A percentile compares a stretch with the other conserved stretches of the same genome.
Conservation (phyloP, 2,888 invertebrate genomes). For the Dyspetes luteomarginatus region DNA sequence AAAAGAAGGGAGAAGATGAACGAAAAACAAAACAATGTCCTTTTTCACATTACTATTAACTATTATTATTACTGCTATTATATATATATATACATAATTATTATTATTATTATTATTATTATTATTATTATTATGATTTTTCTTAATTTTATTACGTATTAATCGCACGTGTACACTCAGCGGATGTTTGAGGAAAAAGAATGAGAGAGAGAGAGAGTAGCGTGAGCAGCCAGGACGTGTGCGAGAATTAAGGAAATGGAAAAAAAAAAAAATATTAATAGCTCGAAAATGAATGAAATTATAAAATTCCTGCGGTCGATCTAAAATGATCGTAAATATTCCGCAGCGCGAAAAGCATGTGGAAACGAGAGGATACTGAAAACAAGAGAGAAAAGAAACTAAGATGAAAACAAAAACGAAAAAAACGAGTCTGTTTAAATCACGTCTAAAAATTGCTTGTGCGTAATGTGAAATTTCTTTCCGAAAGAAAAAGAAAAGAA, state of each 20-base stretch:
- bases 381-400: neutral
- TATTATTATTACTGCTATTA: slow-evolving; percentile 61
- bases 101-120: slow-evolving; percentile 69
- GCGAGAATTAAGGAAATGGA: slow-evolving; percentile 45
- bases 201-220: slow-evolving; percentile 56
- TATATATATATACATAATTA: slow-evolving; percentile 44
- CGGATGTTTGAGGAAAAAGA: slow-evolving; percentile 64
- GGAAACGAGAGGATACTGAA: slow-evolving; percentile 53
- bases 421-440: slow-evolving; percentile 49
- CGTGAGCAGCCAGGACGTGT: slow-evolving; percentile 43
- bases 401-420: neutral
- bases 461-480: slow-evolving; percentile 60
- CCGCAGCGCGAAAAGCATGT: slow-evolving; percentile 49
- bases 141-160: slow-evolving; percentile 65
- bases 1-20: neutral
- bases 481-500: neutral
- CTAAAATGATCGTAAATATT: slow-evolving; percentile 23
- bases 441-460: slow-evolving; percentile 59
- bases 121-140: slow-evolving; percentile 65
- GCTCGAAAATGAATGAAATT: no score
- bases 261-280: slow-evolving; percentile 51
- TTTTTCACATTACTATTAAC: slow-evolving; percentile 69
- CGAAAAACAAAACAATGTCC: slow-evolving; percentile 60
- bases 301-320: slow-evolving; percentile 49
- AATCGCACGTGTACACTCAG: slow-evolving; percentile 78